These are phyloP conservation scores for Cosmopolites sordidus DNA, from an alignment of 2,888 invertebrate genomes.

Conservation along the genomic window DNA sequence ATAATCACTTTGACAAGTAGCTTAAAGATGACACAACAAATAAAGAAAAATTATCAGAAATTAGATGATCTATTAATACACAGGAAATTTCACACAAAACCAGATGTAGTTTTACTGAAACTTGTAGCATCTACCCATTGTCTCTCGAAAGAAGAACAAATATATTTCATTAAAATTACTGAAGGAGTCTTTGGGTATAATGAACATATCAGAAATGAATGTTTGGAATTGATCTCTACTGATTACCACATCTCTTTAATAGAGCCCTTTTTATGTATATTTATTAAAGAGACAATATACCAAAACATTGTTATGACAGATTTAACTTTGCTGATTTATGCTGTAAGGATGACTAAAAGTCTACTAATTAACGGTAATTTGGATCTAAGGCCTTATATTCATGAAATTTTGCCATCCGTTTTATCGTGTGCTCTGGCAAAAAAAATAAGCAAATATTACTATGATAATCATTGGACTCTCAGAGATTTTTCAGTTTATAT, in stretches of 20 bases:
- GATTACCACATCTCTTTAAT: slow-evolving; percentile 36
- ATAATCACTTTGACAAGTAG: too few relatives aligned
- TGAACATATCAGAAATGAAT: slow-evolving; percentile 37
- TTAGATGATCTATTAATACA: slow-evolving; percentile 15
- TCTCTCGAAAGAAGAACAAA: slow-evolving; percentile 38
- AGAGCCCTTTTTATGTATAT: slow-evolving; percentile 35
- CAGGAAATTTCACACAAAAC: slow-evolving; percentile 32
- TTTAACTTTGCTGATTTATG: slow-evolving; percentile 38
- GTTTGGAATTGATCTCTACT: slow-evolving; percentile 30
- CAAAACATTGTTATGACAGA: slow-evolving; percentile 37
- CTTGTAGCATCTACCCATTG: slow-evolving; percentile 33
- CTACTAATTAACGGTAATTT: slow-evolving; percentile 35
- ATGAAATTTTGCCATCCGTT: slow-evolving; percentile 36
- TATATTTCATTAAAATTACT: slow-evolving; percentile 36
- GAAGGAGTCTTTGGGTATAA: slow-evolving; percentile 39
- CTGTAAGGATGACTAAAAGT: slow-evolving; percentile 38
- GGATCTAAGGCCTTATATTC: slow-evolving; percentile 32
- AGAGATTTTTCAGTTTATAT: slow-evolving; percentile 39
- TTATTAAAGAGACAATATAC: slow-evolving; percentile 37
- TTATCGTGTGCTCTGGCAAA: slow-evolving; percentile 36
- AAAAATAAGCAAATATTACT: slow-evolving; percentile 37
- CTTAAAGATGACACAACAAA: slow-evolving; percentile 19
- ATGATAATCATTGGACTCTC: slow-evolving; percentile 41
- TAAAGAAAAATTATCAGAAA: slow-evolving; percentile 10
- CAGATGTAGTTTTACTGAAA: slow-evolving; percentile 36